These are phyloP conservation scores for Coregonus clupeaformis DNA, from an alignment of 2,113 vertebrate species.

Conservation along the genomic window DNA sequence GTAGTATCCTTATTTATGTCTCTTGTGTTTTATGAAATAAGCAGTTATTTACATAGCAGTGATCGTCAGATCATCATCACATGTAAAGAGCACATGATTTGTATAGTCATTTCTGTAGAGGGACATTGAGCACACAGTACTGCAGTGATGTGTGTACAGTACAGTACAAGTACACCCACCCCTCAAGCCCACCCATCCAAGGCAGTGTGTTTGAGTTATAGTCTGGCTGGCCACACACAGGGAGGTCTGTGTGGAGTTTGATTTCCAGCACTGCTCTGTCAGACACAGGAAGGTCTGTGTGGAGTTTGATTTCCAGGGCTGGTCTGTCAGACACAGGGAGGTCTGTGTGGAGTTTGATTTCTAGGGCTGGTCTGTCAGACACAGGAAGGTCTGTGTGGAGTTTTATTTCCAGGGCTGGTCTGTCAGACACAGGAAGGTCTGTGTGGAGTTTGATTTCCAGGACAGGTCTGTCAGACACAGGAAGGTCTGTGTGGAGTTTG, in stretches of 20 bases:
- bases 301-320: too few species aligned
- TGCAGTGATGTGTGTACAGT: neutral
- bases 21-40: too few species aligned
- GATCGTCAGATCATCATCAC: constrained; percentile 27
- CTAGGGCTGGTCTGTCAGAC: too few species aligned
- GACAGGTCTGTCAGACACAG: too few species aligned
- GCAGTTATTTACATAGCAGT: neutral
- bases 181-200: neutral
- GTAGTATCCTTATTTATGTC: too few species aligned
- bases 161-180: constrained; percentile 3
- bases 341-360: too few species aligned
- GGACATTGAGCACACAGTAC: neutral
- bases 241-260: neutral
- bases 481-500: too few species aligned
- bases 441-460: too few species aligned
- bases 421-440: too few species aligned
- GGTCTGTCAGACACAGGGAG: too few species aligned
- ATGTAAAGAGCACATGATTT: neutral
- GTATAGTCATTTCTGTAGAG: constrained; percentile 16
- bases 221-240: neutral
- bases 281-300: constrained; percentile 27
- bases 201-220: neutral
- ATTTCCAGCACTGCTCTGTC: constrained; percentile 45
- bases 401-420: too few species aligned
- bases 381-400: too few species aligned